Evolutionary conservation across 2,113 vertebrate species (phyloP), one percentile per base, ranked within the genome.

Genomic region (Stigmatopora argus): DNA sequence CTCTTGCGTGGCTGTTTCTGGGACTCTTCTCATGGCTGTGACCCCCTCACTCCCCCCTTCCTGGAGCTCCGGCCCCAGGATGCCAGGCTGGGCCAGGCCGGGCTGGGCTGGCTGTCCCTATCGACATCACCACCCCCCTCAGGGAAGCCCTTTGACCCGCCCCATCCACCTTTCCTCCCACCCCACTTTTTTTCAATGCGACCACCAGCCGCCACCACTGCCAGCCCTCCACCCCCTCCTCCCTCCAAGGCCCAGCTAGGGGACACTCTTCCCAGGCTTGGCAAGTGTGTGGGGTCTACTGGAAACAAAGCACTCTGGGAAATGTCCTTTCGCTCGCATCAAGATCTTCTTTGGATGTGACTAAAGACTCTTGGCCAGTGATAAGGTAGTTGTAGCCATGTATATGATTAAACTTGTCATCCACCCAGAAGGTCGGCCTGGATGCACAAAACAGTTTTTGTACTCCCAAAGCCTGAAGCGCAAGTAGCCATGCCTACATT

Each of bases 61-160:
- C 62, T 82, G 83, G 78, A 84, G 74, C 70, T 81, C 79, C 78
- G 60, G 66, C 70, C 79, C 75, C 51, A 57, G 78, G 74, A 72
- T 70, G 56, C 81, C 65, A 72, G 85, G 80, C 81, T 80, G 84
- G 87, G 83, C 82, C 61, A 63, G 65, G 78, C 75, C 68, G 64
- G 56, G 35, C 82, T 78, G 81, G 86, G 83, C 85, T 80, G 84
- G 79, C 86, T 84, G 77, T 88, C 83, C 83, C 82, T 82, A 79
- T 72, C 72, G 26, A 83, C 71, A 78, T 80, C 81, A 87, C 77
- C 86, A 85, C 84, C 87, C 85, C 87, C 88, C 89, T 90, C 88
- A 89, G 88, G 90, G 90, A 90, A 89, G 84, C 83, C 81, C 80
- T 87, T 83, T 83, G 72, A 78, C 74, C 78, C 74, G 52, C 46